Evolutionary conservation across 2,888 invertebrate genomes (phyloP).

Genomic region (Rhabditophanes sp.): DNA sequence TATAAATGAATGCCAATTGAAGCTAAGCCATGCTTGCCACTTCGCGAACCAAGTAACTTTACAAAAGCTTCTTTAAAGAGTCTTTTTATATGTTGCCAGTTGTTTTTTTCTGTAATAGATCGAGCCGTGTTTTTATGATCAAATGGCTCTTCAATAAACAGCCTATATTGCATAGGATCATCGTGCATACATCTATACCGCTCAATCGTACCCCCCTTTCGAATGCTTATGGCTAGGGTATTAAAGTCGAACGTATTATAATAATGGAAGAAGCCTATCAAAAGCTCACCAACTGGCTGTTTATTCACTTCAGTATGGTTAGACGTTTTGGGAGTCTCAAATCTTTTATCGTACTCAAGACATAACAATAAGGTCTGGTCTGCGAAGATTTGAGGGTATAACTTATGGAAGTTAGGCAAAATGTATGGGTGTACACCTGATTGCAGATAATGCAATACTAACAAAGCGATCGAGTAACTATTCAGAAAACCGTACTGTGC

Average conservation of each 20-base stretch:
- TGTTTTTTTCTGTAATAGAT: conserved; percentile 10
- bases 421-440: conserved; percentile 27
- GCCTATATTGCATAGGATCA: conserved; percentile 10
- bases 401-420: conserved; percentile 36
- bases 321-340: too few species aligned
- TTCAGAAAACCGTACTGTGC: conserved; percentile 34
- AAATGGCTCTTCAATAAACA: conserved; percentile 40
- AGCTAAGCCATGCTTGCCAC: too few species aligned
- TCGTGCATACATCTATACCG: conserved; percentile 14
- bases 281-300: conserved; percentile 25
- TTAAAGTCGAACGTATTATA: conserved; percentile 31
- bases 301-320: conserved; percentile 12
- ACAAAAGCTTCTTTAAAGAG: conserved; percentile 3
- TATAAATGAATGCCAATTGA: too few species aligned
- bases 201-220: conserved; percentile 9
- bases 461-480: conserved; percentile 40
- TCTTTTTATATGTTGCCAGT: conserved; percentile 3
- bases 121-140: conserved; percentile 36
- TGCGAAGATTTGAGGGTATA: conserved; percentile 23
- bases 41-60: too few species aligned
- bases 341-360: too few species aligned
- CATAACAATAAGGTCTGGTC: too few species aligned
- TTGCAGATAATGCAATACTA: conserved; percentile 40
- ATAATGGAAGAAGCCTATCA: conserved; percentile 39
- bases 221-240: conserved; percentile 22